These are phyloP conservation scores for Cantharis lateralis DNA, from an alignment of 2,888 invertebrate species.

Conservation along the genomic window DNA sequence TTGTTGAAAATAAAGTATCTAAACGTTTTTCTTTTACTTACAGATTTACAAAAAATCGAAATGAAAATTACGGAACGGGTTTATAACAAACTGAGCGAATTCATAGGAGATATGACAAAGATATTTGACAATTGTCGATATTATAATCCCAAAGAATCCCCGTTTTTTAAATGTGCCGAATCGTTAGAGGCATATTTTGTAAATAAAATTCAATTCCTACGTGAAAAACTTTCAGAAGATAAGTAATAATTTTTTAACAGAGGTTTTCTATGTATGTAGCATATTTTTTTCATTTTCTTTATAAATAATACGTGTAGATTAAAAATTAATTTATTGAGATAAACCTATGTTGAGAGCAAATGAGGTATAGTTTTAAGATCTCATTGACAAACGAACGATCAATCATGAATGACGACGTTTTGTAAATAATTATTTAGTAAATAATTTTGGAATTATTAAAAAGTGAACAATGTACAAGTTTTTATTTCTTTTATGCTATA, in stretches of 20 bases:
- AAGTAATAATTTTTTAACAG: constrained; percentile 24
- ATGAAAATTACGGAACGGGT: constrained; percentile 79
- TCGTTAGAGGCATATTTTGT: constrained; percentile 94
- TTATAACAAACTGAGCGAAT: constrained; percentile 89
- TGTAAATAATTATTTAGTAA: background rate
- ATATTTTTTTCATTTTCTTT: constrained; percentile 19
- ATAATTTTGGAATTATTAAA: background rate
- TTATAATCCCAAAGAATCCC: constrained; percentile 94
- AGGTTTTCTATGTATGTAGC: constrained; percentile 3
- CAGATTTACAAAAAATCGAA: constrained; percentile 94
- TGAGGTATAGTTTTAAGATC: background rate
- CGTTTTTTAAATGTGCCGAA: constrained; percentile 95
- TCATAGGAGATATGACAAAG: constrained; percentile 96
- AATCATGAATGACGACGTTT: background rate
- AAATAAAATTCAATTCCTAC: constrained; percentile 86
- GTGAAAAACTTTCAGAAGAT: constrained; percentile 78
- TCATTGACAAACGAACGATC: background rate
- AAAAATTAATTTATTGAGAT: constrained; percentile 23
- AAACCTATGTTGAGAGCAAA: constrained; percentile 7
- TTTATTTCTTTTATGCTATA: background rate
- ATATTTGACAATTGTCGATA: constrained; percentile 99
- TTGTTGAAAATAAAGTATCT: background rate
- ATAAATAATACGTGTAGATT: constrained; percentile 6
- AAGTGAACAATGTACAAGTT: background rate
- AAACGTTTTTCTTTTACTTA: constrained; percentile 17